A percentile compares a stretch with the other conserved stretches of the same genome.
Conservation (phyloP, 2,113 vertebrate species). For the Hippocampus comes region DNA sequence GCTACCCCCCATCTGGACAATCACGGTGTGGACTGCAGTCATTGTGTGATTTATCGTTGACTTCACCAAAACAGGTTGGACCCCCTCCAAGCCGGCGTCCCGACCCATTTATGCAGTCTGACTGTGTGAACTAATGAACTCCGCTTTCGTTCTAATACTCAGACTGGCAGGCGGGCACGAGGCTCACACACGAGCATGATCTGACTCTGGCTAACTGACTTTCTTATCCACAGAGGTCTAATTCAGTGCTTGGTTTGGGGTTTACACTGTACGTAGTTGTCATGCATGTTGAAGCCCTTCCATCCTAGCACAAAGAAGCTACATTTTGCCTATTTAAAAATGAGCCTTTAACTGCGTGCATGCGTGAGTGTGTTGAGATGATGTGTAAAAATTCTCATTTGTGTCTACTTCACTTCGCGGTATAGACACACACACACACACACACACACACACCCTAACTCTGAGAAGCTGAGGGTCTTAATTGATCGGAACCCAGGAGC, state of each 20-base stretch:
- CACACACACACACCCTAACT: constrained; percentile 30
- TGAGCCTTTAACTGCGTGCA: no score
- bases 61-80: neutral
- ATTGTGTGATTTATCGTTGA: neutral
- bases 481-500: constrained; percentile 51
- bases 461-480: constrained; percentile 24
- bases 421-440: constrained; percentile 5
- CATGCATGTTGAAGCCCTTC: neutral
- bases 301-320: neutral
- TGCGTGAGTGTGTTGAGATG: no score
- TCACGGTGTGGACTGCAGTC: neutral
- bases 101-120: neutral
- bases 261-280: neutral
- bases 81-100: neutral
- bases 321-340: neutral
- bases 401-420: constrained; percentile 48
- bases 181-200: neutral
- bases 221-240: neutral
- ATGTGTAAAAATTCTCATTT: neutral
- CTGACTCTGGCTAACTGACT: neutral
- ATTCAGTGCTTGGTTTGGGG: neutral
- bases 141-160: neutral
- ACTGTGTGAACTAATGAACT: constrained; percentile 6
- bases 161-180: constrained; percentile 5
- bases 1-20: neutral